Percentiles rank a stretch among this genome's conserved stretches.
These are phyloP conservation scores for Podarcis siculus DNA, from an alignment of 2,797 vertebrate species.

Conservation along the genomic window DNA sequence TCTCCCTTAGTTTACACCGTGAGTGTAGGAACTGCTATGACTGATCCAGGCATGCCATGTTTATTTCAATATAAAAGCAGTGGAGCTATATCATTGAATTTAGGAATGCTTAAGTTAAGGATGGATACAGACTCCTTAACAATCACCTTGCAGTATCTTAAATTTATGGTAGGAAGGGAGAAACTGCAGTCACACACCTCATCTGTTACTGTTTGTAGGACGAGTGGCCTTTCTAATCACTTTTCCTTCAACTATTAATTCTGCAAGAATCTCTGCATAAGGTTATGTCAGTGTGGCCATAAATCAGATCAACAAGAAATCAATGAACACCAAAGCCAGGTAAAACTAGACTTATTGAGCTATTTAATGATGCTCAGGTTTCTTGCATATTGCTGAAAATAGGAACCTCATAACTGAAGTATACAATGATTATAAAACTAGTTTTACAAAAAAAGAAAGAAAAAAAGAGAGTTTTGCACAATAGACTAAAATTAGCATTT, in stretches of 20 bases:
- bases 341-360: neutral
- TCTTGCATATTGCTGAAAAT: neutral
- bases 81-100: neutral
- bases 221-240: neutral
- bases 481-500: neutral
- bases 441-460: neutral
- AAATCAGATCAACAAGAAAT: constrained; percentile 58
- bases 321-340: constrained; percentile 47
- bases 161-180: neutral
- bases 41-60: too few species aligned
- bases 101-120: neutral
- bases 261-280: constrained; percentile 30
- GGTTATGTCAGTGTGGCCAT: constrained; percentile 40
- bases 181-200: neutral
- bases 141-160: neutral
- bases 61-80: neutral
- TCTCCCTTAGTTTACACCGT: neutral
- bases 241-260: constrained; percentile 29
- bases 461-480: neutral
- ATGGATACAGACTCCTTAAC: neutral
- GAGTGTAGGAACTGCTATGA: neutral
- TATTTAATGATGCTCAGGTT: constrained; percentile 3
- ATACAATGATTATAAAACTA: neutral
- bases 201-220: neutral
- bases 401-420: neutral